Base-by-base conservation (phyloP, 1,140 invertebrate genomes). In the Orchestia grillus region DNA sequence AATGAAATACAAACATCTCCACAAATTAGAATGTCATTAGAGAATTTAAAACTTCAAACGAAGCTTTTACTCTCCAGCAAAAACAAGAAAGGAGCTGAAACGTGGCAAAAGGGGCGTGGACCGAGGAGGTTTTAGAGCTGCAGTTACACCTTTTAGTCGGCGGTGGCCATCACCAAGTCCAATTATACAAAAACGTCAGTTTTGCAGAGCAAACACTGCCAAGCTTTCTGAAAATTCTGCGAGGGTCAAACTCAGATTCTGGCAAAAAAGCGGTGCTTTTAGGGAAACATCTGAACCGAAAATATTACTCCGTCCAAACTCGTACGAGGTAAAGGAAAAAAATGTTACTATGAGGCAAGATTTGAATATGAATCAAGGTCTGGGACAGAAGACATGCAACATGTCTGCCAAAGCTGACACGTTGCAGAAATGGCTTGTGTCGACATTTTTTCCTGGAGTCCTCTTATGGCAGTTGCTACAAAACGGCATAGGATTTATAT, bases 181-280 rank as follows among this genome's bases (percentile, higher is more conserved):
- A 90, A 90, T 90, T 90, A 90, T 90, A 90, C 88, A 90, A 90
- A 90, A 90, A 41, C 88, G 43, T 41, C 88, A 90, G 4, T 4
- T 90, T 44, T 44, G 43, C n/a, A 41, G 41, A 43, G 88, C 88
- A 41, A 42, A 42, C 88, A 90, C 36, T 42, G n/a, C 0, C 88
- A 41, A 90, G 88, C 41, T 42, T 90, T 90, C 43, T 36, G 15
- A 90, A 90, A 90, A 90, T 90, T 44, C 88, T 90, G 42, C 88
- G 15, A 90, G 41, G 88, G 43, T 42, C 88, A 77, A 77, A 77
- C 28, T 28, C 62, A 77, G 62, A 77, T 77, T 77, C 36, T 77
- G 28, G 19, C n/a, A 53, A 77, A 77, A 77, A 77, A 36, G 62
- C 62, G 36, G 62, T 8, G 62, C 62, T 77, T 77, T 77, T 28